Evolutionary conservation across 1,140 invertebrate species (phyloP), one percentile per base, ranked within the genome.

Genomic region (Cyphomyrmex costatus): DNA sequence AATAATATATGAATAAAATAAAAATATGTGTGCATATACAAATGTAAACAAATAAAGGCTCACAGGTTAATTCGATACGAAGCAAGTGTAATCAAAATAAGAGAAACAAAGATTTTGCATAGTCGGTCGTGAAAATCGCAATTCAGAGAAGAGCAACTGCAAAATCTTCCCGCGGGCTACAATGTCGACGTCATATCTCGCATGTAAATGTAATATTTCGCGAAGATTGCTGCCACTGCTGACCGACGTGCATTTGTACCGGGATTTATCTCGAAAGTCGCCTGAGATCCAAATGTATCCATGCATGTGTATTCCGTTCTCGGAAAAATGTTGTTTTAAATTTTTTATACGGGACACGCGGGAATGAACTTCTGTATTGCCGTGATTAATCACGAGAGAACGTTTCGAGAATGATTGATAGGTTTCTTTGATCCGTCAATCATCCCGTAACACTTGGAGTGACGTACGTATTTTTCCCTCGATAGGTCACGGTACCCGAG

Each of bases 121-220:
- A 30, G 21, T 42, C 24, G 14, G 19, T 65, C 7, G n/a, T 21
- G 46, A 51, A 33, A 56, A 51, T 36, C 24, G n/a, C 46, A 24
- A 3, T 88, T 87, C 71, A 49, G 16, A 58, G 74, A 88, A 84
- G 27, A 30, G 27, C 21, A 33, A 2, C 12, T 21, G 56, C 66
- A 70, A 76, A 68, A 65, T 73, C 65, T 65, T 14, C 12, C 30
- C 21, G 63, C 66, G 58, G 66, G 49, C 3, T 85, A 8, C 58
- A 68, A 85, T 74, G 60, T 88, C 73, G 73, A n/a, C 46, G 66
- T 7, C 79, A 58, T 19, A 33, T 46, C 60, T 53, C 42, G 42
- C 51, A 21, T 63, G 66, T 19, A 61, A 60, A 66, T 68, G 63
- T 30, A 30, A 76, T 21, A 68, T 82, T n/a, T 73, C 36, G 46